phyloP scores from a whole-genome alignment of 2,797 vertebrate genomes.

The Hirundo rustica region DNA sequence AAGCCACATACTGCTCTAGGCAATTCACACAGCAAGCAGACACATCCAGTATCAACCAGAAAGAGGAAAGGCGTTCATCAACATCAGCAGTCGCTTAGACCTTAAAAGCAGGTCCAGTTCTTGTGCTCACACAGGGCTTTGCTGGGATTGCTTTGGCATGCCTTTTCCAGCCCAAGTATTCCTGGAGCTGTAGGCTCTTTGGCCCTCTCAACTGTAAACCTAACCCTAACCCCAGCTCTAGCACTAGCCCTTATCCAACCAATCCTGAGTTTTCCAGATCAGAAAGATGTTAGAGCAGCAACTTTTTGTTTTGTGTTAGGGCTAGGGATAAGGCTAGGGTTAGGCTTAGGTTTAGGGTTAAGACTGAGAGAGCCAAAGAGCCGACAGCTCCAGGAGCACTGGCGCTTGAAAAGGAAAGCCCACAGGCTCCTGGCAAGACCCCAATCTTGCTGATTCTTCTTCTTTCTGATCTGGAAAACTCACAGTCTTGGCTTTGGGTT shows the following conservation, averaged over 20 bases:
- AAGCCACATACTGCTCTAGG: background rate
- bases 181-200: background rate
- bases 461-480: background rate
- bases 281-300: background rate
- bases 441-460: background rate
- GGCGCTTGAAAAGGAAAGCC: background rate
- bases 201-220: background rate
- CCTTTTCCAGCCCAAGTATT: background rate
- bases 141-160: background rate
- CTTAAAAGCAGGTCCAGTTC: background rate
- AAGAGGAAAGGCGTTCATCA: background rate
- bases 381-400: background rate
- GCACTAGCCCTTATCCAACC: background rate
- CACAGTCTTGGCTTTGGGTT: background rate
- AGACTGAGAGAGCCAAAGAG: background rate
- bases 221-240: background rate
- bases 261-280: background rate
- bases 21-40: background rate
- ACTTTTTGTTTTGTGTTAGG: background rate
- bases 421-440: accelerated
- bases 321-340: background rate
- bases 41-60: background rate
- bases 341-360: background rate
- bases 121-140: background rate
- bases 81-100: background rate